Conservation (phyloP, 1,140 invertebrate species). For the Calephelis nemesis region DNA sequence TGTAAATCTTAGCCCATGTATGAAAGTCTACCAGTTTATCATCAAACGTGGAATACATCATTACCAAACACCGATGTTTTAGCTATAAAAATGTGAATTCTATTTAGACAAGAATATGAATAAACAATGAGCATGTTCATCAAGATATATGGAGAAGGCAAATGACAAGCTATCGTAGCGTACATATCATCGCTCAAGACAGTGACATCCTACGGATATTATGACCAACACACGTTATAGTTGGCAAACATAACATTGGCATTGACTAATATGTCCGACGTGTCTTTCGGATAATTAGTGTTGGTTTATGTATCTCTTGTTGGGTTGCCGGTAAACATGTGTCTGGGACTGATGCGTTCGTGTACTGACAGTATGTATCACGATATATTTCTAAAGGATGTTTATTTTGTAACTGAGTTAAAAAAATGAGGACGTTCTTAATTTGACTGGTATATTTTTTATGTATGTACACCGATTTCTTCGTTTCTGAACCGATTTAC, state of each 20-base stretch:
- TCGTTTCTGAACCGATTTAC: too few species aligned
- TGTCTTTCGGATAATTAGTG: constrained; percentile 40
- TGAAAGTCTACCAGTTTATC: too few species aligned
- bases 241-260: constrained; percentile 34
- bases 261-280: constrained; percentile 41
- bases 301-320: constrained; percentile 34
- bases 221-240: constrained; percentile 34
- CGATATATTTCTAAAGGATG: too few species aligned
- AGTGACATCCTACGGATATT: constrained; percentile 38
- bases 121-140: constrained; percentile 12
- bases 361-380: too few species aligned
- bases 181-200: constrained; percentile 29
- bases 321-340: neutral
- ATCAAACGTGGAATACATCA: too few species aligned
- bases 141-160: constrained; percentile 29
- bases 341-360: neutral
- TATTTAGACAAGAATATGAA: neutral
- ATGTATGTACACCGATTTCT: too few species aligned
- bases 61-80: too few species aligned
- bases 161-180: constrained; percentile 20
- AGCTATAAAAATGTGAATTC: too few species aligned
- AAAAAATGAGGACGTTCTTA: too few species aligned
- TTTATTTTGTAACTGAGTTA: too few species aligned
- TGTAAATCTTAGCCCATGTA: too few species aligned
- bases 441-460: too few species aligned